Evolutionary conservation across 1,140 invertebrate species (phyloP).

Genomic region (Sarcophaga bullata): DNA sequence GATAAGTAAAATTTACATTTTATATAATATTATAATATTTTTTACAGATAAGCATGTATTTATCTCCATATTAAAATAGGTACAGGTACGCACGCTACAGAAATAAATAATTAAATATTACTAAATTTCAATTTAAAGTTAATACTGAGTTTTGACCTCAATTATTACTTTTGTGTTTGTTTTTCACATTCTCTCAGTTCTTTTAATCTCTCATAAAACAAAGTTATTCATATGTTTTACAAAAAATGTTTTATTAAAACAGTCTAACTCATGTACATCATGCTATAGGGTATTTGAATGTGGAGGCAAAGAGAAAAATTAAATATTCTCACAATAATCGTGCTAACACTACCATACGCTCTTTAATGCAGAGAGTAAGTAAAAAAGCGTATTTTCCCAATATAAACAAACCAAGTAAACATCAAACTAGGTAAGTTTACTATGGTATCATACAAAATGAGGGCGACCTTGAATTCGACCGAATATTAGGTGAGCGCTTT

Average conservation of each 20-base stretch:
- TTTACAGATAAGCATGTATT: not conserved
- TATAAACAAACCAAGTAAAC: not conserved
- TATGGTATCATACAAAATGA: slow-evolving; percentile 36
- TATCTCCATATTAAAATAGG: not conserved
- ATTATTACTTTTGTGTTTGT: too few species aligned
- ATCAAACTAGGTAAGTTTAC: slow-evolving; percentile 30
- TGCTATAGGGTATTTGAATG: not conserved
- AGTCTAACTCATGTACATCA: not conserved
- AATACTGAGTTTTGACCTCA: not conserved
- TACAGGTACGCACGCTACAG: too few species aligned
- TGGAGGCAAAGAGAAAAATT: not conserved
- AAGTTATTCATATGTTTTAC: too few species aligned
- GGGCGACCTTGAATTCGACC: slow-evolving; percentile 33
- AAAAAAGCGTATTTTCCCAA: not conserved
- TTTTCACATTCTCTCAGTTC: too few species aligned
- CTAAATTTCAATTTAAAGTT: too few species aligned
- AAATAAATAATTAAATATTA: too few species aligned
- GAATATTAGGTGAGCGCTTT: slow-evolving; percentile 16
- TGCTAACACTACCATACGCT: not conserved
- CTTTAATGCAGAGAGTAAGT: not conserved
- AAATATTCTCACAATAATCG: not conserved
- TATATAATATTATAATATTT: not conserved
- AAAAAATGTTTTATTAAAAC: too few species aligned
- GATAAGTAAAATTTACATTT: slow-evolving; percentile 12
- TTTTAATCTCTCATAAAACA: too few species aligned